These are phyloP conservation scores for Psittacula derbiana DNA, from an alignment of 2,797 vertebrate species.

Conservation along the genomic window DNA sequence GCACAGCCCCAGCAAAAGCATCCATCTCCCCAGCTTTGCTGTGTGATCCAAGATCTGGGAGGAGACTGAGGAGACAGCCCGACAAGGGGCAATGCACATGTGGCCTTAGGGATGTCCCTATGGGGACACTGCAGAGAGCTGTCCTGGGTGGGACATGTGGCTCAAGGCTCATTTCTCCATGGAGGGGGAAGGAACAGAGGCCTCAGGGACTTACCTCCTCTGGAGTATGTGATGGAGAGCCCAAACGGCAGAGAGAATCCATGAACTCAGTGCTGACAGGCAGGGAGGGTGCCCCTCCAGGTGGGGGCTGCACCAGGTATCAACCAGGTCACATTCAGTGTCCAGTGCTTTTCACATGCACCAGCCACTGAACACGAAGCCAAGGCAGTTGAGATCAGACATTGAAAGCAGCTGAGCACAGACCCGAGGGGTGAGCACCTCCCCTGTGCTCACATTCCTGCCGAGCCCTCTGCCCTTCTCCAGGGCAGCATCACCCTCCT, in stretches of 20 bases:
- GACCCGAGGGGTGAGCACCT: not conserved
- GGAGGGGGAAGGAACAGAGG: not conserved
- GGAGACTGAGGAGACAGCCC: accelerated
- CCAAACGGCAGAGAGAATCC: not conserved
- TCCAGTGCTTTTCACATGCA: accelerated
- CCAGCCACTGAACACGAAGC: accelerated
- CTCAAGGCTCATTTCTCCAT: not conserved
- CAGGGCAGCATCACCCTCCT: not conserved
- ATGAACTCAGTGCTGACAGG: not conserved
- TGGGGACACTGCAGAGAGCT: not conserved
- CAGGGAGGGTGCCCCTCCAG: not conserved
- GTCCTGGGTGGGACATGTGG: accelerated
- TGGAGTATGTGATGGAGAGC: accelerated
- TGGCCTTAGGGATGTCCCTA: not conserved
- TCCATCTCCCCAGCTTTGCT: accelerated
- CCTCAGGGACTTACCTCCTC: not conserved
- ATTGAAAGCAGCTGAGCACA: not conserved
- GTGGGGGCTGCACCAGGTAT: not conserved
- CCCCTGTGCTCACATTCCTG: not conserved
- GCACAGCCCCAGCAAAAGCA: not conserved
- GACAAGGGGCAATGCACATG: accelerated
- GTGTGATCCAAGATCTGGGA: accelerated
- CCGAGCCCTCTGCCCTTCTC: not conserved
- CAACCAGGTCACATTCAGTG: not conserved
- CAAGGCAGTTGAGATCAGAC: not conserved